Conservation (phyloP, 2,888 invertebrate species). For the Malthinus seriepunctatus region DNA sequence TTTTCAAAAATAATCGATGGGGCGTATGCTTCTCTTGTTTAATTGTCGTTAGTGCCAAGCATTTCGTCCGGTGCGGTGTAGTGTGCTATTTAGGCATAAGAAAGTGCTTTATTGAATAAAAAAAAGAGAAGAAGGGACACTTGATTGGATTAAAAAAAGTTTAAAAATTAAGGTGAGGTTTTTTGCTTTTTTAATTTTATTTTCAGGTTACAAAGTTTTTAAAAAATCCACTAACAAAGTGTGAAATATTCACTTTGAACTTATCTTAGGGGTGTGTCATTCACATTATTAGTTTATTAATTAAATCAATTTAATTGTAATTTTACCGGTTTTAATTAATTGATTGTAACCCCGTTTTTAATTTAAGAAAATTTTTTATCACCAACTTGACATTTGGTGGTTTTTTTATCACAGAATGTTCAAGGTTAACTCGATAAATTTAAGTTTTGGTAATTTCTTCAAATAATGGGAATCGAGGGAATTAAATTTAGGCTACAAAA, state of each 20-base stretch:
- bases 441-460: not conserved
- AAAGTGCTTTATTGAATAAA: slow-evolving; percentile 1
- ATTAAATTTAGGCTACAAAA: not conserved
- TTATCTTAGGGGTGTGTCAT: slow-evolving; percentile 5
- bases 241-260: too few species aligned
- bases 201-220: too few species aligned
- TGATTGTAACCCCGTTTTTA: not conserved
- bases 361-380: too few species aligned
- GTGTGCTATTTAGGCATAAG: slow-evolving; percentile 26
- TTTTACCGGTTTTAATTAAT: not conserved
- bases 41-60: slow-evolving; percentile 33
- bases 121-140: not conserved
- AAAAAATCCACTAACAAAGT: too few species aligned
- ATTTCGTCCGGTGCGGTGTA: slow-evolving; percentile 32
- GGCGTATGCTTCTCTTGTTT: slow-evolving; percentile 48
- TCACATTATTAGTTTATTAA: not conserved
- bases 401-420: too few species aligned
- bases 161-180: not conserved
- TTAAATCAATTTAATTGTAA: not conserved
- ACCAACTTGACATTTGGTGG: too few species aligned
- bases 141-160: slow-evolving; percentile 2
- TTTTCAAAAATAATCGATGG: slow-evolving; percentile 42
- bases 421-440: too few species aligned
- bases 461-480: slow-evolving; percentile 1
- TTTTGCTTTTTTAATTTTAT: not conserved